Conservation (phyloP, 2,888 invertebrate genomes). For the Cybosia mesomella region DNA sequence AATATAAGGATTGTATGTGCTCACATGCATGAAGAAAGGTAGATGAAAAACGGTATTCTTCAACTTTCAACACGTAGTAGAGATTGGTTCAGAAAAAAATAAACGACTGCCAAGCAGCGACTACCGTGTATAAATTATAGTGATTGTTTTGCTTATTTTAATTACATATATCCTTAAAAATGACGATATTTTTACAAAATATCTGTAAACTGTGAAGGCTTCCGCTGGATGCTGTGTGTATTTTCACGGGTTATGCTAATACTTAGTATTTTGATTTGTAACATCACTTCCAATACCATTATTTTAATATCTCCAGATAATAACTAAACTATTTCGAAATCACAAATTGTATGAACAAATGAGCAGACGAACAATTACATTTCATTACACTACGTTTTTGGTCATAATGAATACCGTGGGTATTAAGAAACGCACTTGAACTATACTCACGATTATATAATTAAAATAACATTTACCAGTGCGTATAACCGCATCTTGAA, state of each 20-base stretch:
- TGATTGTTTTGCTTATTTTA: too few species aligned
- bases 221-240: neutral
- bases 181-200: neutral
- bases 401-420: slow-evolving; percentile 12
- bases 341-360: neutral
- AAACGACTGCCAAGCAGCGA: too few species aligned
- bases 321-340: neutral
- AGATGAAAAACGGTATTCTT: neutral
- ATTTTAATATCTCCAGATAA: neutral
- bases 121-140: too few species aligned
- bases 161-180: too few species aligned
- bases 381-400: neutral
- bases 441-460: slow-evolving; percentile 35
- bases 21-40: neutral
- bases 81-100: too few species aligned
- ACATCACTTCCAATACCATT: neutral
- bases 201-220: neutral
- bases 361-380: neutral
- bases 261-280: neutral
- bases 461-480: slow-evolving; percentile 68
- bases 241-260: neutral
- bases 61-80: too few species aligned
- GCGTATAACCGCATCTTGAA: slow-evolving; percentile 77
- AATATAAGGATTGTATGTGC: neutral
- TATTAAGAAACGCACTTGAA: slow-evolving; percentile 46